These are phyloP conservation scores for Seriola rivoliana DNA, from an alignment of 2,113 vertebrate species.

Conservation along the genomic window DNA sequence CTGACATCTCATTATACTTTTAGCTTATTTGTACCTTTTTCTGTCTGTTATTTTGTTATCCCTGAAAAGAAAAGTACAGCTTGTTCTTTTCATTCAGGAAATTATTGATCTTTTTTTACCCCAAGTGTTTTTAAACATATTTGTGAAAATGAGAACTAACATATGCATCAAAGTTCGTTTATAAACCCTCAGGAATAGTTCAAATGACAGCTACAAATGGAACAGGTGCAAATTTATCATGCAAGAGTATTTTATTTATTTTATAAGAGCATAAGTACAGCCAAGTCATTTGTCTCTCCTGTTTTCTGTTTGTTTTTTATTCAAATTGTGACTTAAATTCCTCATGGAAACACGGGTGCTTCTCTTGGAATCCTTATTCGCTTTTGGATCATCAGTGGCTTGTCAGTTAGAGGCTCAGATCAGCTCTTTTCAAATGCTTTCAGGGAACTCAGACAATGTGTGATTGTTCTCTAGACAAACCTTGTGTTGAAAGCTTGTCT, in stretches of 20 bases:
- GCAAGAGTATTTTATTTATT: conserved; percentile 27
- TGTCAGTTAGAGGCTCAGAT: conserved; percentile 60
- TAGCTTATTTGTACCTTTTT: not conserved
- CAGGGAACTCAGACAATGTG: conserved; percentile 49
- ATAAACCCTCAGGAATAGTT: conserved; percentile 31
- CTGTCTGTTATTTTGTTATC: not conserved
- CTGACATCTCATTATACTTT: conserved; percentile 9
- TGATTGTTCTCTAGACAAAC: conserved; percentile 65
- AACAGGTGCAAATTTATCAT: conserved; percentile 50
- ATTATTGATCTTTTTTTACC: not conserved
- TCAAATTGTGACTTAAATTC: conserved; percentile 46
- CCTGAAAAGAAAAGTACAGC: not conserved
- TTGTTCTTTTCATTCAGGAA: not conserved
- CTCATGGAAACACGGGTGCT: conserved; percentile 18
- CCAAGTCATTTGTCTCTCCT: conserved; percentile 54
- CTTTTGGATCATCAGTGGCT: conserved; percentile 43
- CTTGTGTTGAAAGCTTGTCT: conserved; percentile 65
- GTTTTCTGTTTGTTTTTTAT: conserved; percentile 33
- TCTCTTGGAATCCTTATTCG: conserved; percentile 29
- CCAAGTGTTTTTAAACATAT: conserved; percentile 17
- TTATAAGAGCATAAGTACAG: conserved; percentile 18
- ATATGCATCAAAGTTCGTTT: conserved; percentile 28
- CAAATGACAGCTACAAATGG: conserved; percentile 47
- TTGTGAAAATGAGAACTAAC: conserved; percentile 21
- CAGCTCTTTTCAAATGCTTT: conserved; percentile 50